Base-by-base conservation (phyloP, 2,113 vertebrate species). In the Eclectus roratus region DNA sequence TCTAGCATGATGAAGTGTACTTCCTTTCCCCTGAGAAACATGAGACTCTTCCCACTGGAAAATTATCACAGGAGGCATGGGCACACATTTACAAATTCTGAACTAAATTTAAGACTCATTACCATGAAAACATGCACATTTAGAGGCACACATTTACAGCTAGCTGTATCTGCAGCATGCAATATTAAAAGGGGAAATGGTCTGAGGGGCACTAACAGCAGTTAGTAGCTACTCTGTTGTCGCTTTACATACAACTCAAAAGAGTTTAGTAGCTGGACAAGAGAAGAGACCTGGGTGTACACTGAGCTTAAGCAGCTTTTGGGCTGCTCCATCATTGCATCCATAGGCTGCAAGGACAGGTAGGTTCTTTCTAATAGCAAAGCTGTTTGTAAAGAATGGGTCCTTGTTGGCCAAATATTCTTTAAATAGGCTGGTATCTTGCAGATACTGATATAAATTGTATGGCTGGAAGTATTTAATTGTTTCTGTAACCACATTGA, bases 401-500 rank as follows among this genome's bases (percentile, higher is more conserved):
- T 44, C 11, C 19, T 72, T 29, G 14, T 33, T 78, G 52, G 53
- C 27, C 18, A 56, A 44, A 49, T 71, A 82, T 81, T 74, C 35
- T 24, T 91, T 88, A 37, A 47, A 27, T 33, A 44, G 41, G 5
- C 28, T 80, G 41, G 7, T 79, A 49, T 41, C 52, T 81, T 86
- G 70, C 71, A 80, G 78, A 44, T 84, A 37, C 17, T 43, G 58
- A 87, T 81, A 27, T 43, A 64, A 94, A 69, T 13, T 20, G 13
- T 69, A 83, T 47, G 76, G 63, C 78, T 91, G 52, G 74, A 95
- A 88, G 63, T 64, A 92, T 10, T 92, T 95, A 96, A 84, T 90
- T 91, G 82, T 60, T 85, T 81, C 84, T 71, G 64, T 80, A 68
- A 43, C 31, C 81, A 63, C 19, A 15, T 79, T 72, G 71, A 35